Evolutionary conservation across 2,797 vertebrate genomes (phyloP), one percentile per base, ranked within the genome.

Genomic region (Hoplostethus atlanticus): DNA sequence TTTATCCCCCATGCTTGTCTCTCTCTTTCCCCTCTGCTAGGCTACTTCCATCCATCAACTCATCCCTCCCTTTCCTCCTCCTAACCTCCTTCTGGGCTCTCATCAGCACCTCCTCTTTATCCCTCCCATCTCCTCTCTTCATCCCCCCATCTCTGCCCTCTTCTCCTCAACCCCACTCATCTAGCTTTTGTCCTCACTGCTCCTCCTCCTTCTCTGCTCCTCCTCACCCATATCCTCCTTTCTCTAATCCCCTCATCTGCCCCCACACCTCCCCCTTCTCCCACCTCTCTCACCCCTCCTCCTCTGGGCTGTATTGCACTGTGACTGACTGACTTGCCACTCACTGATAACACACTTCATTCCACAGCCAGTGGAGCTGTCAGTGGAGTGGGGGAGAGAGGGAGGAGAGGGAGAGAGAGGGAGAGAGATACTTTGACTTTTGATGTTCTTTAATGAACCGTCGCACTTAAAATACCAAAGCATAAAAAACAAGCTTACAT

Each of bases 291-390:
- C 62, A 48, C 61, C 5, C 25, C 50, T 76, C 60, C 58, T 58
- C 54, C 75, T 66, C 56, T 46, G 42, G 62, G 53, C 74, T 81
- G 51, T 89, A 84, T 54, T 74, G 73, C 79, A 58, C 67, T 80
- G 52, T 91, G 89, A 91, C 87, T 89, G 91, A 90, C 86, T 93
- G 90, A 90, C 81, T 78, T 64, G 65, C 74, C 80, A 68, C 86
- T 89, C 83, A 79, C 91, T 89, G 93, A 93, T 93, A 93, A 90
- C 90, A 86, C 89, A 89, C 87, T 87, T 93, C 87, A 92, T 93
- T 92, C 90, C 86, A 68, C 85, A 61, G 63, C 79, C 68, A 69
- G 79, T 84, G 77, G 73, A 87, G 60, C 67, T 75, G 74, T 82
- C 77, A 80, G 50, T 64, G 42, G 30, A 36, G 25, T n/a, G 15